phyloP scores from a whole-genome alignment of 2,797 vertebrate genomes.

The Megaceryle alcyon region DNA sequence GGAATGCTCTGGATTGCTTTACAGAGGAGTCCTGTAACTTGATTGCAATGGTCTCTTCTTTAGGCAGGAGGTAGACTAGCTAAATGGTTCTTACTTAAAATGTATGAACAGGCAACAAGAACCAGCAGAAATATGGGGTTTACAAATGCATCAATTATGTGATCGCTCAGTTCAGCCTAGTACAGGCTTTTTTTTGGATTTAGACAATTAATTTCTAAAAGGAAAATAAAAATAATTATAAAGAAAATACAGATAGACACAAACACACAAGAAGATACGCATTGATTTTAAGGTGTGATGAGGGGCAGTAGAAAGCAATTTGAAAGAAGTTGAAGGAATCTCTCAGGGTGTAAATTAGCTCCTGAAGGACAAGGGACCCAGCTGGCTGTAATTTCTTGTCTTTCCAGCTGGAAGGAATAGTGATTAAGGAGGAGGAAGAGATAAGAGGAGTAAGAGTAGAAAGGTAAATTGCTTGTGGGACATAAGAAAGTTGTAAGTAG shows the following conservation, averaged over 20 bases:
- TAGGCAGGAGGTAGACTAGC: neutral
- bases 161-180: neutral
- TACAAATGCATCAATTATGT: neutral
- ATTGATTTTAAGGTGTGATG: neutral
- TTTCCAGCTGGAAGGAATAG: neutral
- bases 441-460: neutral
- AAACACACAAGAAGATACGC: neutral
- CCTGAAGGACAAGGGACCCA: neutral
- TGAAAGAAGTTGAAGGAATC: neutral
- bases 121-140: neutral
- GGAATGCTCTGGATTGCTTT: neutral
- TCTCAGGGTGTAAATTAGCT: neutral
- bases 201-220: neutral
- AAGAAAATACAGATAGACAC: neutral
- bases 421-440: neutral
- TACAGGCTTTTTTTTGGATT: neutral
- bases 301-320: neutral
- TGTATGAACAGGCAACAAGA: neutral
- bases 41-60: neutral
- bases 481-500: fast-evolving
- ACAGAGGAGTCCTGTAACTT: neutral
- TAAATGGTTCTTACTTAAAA: neutral
- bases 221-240: neutral
- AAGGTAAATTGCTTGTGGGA: fast-evolving
- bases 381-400: neutral